Evolutionary conservation across 2,113 vertebrate genomes (phyloP), one percentile per base, ranked within the genome.

Genomic region (Marcusenius ussheri): DNA sequence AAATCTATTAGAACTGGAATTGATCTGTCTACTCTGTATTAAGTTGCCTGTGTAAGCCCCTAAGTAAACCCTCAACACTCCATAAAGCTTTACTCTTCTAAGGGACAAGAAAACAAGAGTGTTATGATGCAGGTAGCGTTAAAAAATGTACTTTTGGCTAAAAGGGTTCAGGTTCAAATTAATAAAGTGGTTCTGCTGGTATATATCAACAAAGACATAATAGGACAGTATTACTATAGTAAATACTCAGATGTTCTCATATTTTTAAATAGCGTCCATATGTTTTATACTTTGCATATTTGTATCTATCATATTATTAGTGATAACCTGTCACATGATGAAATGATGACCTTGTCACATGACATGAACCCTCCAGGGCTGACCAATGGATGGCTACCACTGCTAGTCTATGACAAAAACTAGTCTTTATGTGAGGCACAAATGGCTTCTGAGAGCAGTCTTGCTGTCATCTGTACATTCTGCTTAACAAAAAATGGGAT

Each of bases 1-100:
- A 87, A 53, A 87, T 53, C 85, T 87, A 53, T 87, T 87, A 87
- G 85, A 87, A 87, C 85, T 87, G 85, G 85, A 87, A 87, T 87
- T 56, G 85, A 87, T 87, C 85, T 21, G n/a, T 53, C 49, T 53
- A 17, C 31, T 53, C 7, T 53, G 27, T 87, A 50, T 53, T 39
- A 87, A 53, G 50, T 53, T 87, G 24, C 31, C 85, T 42, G 49
- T 87, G 24, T 53, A 87, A 87, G n/a, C 21, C 47, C 84, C 46
- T 50, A 51, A 86, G n/a, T 50, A 51, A 51, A 56, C n/a, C 85
- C 50, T 56, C 50, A 53, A 24, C 50, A 53, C 19, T n/a, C 19
- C 45, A 49, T 50, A 47, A 50, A 86, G 45, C 74, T 19, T 39
- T 24, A 42, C 19, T 83, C 42, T 45, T 24, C 77, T 83, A 19